Evolutionary conservation across 2,888 invertebrate genomes (phyloP).

Genomic region (Dorcus parallelipipedus): DNA sequence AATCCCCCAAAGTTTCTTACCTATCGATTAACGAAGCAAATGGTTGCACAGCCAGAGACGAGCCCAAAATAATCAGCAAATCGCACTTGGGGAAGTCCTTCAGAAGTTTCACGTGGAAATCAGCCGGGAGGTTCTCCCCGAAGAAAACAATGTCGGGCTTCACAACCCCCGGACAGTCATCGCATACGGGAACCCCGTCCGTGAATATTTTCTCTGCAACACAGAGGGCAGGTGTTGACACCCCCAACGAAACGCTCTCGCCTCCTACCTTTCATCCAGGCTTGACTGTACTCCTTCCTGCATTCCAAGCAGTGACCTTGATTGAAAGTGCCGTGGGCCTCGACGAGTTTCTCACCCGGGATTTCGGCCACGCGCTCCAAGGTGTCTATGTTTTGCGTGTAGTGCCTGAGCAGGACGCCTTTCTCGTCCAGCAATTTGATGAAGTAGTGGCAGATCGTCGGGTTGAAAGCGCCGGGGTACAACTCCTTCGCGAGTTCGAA

Average conservation of each 20-base stretch:
- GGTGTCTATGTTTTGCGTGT: constrained; percentile 92
- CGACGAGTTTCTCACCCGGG: constrained; percentile 79
- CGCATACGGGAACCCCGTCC: constrained; percentile 75
- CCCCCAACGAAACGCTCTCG: neutral
- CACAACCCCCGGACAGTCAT: constrained; percentile 66
- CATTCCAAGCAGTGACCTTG: constrained; percentile 84
- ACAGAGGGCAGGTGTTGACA: neutral
- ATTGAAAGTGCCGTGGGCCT: constrained; percentile 93
- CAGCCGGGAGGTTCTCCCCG: constrained; percentile 81
- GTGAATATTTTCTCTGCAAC: constrained; percentile 66
- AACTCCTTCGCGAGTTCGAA: constrained; percentile 87
- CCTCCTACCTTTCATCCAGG: constrained; percentile 82
- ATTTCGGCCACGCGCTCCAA: constrained; percentile 84
- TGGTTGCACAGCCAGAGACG: constrained; percentile 90
- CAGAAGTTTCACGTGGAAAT: constrained; percentile 67
- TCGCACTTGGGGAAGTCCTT: constrained; percentile 84
- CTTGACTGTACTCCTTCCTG: constrained; percentile 64
- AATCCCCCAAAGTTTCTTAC: constrained; percentile 48
- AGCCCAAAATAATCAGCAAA: constrained; percentile 91
- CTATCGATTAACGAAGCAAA: constrained; percentile 85
- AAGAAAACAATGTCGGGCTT: constrained; percentile 97
- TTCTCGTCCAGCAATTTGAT: constrained; percentile 81
- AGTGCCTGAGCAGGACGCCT: constrained; percentile 70
- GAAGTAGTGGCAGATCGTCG: constrained; percentile 90
- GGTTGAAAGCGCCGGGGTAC: constrained; percentile 82